Conservation (phyloP, 2,888 invertebrate genomes). For the Dryococelus australis region DNA sequence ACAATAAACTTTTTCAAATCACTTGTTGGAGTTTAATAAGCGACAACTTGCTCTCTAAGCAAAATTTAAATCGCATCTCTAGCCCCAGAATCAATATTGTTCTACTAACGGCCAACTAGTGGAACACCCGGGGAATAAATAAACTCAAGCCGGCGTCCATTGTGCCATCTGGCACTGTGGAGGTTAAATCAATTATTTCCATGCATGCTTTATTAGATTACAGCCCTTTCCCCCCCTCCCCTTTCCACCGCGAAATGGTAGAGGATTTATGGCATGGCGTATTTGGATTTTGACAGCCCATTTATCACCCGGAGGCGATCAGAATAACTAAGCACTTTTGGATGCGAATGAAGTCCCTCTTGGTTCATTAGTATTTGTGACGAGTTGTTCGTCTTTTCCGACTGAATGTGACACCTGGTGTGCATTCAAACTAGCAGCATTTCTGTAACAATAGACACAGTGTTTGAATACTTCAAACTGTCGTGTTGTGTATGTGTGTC, state of each 20-base stretch:
- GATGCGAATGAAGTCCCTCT: neutral
- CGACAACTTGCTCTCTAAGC: no score
- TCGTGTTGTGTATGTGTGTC: neutral
- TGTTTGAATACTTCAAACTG: neutral
- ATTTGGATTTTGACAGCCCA: conserved; percentile 11
- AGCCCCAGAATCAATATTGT: no score
- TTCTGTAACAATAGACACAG: neutral
- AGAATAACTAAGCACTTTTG: conserved; percentile 16
- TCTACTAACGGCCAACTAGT: no score
- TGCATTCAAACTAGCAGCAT: neutral
- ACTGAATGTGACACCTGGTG: neutral
- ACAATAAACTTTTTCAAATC: no score
- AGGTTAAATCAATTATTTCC: conserved; percentile 10
- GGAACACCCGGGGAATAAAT: no score
- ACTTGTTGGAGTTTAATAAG: no score
- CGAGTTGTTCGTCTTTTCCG: neutral
- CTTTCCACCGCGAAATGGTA: neutral
- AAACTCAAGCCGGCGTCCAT: neutral
- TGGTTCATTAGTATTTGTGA: conserved; percentile 8
- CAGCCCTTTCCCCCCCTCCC: neutral
- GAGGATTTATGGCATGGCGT: conserved; percentile 6
- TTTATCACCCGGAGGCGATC: neutral
- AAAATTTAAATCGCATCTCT: no score
- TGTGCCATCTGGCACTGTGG: neutral
- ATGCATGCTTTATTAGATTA: conserved; percentile 16